phyloP scores from a whole-genome alignment of 2,797 vertebrate genomes.

The Taeniopygia guttata region DNA sequence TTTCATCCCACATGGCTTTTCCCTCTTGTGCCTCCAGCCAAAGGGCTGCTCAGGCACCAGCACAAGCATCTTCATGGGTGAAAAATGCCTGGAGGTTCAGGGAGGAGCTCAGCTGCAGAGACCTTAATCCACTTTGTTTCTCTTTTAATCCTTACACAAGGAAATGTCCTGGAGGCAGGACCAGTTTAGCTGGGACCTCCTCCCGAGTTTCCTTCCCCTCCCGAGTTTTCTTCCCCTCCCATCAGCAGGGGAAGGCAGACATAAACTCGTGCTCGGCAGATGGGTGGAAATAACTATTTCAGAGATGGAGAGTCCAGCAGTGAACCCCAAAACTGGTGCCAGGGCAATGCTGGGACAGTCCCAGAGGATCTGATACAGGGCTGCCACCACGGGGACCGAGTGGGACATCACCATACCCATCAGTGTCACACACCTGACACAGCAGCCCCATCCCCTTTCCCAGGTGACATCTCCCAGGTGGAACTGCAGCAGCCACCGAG shows the following conservation, averaged over 20 bases:
- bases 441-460: not conserved
- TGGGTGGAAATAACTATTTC: not conserved
- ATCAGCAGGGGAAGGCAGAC: accelerated
- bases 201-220: not conserved
- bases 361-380: not conserved
- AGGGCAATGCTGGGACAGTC: accelerated
- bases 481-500: not conserved
- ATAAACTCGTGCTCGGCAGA: not conserved
- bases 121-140: not conserved
- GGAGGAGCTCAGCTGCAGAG: not conserved
- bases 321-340: accelerated
- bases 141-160: not conserved
- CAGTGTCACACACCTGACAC: not conserved
- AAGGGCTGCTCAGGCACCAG: not conserved
- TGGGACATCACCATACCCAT: not conserved
- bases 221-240: not conserved
- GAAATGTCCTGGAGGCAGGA: not conserved
- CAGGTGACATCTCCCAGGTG: not conserved
- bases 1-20: not conserved
- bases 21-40: not conserved
- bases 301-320: not conserved
- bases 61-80: accelerated
- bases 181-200: not conserved
- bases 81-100: not conserved
- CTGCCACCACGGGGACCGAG: not conserved